Conservation (phyloP, 2,888 invertebrate genomes). For the Pollenia labialis region DNA sequence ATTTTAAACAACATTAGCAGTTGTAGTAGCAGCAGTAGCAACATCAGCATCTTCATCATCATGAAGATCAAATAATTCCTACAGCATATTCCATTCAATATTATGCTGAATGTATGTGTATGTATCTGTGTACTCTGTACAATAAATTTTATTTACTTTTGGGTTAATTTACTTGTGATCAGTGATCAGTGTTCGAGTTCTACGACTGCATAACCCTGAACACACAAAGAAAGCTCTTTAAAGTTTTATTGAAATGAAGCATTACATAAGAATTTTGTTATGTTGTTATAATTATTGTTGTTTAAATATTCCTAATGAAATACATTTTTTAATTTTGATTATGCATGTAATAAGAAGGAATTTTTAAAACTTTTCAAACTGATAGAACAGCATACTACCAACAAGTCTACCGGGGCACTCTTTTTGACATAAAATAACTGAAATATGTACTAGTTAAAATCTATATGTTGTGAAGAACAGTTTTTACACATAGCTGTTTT, state of each 20-base stretch:
- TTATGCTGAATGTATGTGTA: neutral
- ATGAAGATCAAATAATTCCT: slow-evolving; percentile 32
- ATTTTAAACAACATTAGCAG: slow-evolving; percentile 26
- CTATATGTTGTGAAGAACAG: too few species aligned
- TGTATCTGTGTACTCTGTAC: neutral
- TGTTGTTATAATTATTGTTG: slow-evolving; percentile 19
- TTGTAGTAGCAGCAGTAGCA: neutral
- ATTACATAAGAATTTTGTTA: slow-evolving; percentile 56
- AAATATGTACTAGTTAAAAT: too few species aligned
- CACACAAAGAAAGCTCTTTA: slow-evolving; percentile 56
- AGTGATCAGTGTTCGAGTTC: neutral
- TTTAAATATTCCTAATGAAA: slow-evolving; percentile 9
- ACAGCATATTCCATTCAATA: slow-evolving; percentile 63
- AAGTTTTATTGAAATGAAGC: slow-evolving; percentile 57
- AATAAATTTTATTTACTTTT: slow-evolving; percentile 63
- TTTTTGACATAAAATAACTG: too few species aligned
- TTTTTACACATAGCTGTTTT: too few species aligned
- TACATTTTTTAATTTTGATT: slow-evolving; percentile 23
- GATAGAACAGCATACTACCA: too few species aligned
- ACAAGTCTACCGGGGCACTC: too few species aligned
- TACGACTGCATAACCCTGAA: slow-evolving; percentile 62
- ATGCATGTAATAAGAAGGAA: slow-evolving; percentile 43
- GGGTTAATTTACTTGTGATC: slow-evolving; percentile 63
- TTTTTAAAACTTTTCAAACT: neutral
- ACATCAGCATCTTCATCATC: neutral